These are phyloP conservation scores for Scytalopus superciliaris DNA, from an alignment of 2,113 vertebrate genomes.

Conservation along the genomic window DNA sequence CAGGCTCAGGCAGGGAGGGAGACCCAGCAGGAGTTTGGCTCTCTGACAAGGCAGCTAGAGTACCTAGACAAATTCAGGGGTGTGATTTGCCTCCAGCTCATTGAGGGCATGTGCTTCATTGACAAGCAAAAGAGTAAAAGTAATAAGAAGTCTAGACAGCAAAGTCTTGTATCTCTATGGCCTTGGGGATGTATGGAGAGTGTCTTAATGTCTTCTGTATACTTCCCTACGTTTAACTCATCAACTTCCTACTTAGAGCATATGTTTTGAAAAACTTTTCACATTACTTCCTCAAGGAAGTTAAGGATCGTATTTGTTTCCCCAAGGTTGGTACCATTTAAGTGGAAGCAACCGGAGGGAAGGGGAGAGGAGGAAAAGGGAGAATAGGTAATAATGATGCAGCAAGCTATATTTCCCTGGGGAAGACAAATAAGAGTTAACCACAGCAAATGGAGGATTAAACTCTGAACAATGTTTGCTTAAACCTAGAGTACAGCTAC, in stretches of 20 bases:
- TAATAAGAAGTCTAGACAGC: neutral
- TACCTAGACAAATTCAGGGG: neutral
- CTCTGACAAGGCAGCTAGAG: neutral
- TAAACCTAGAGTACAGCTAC: neutral
- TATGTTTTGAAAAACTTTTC: neutral
- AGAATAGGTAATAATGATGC: neutral
- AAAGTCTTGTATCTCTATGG: neutral
- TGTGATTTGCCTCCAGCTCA: neutral
- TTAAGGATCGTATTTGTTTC: neutral
- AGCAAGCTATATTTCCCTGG: neutral
- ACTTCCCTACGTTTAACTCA: neutral
- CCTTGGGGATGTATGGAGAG: neutral
- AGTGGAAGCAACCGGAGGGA: neutral
- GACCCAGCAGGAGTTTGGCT: accelerated
- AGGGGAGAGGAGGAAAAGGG: neutral
- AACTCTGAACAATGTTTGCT: conserved; percentile 8
- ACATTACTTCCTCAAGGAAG: neutral
- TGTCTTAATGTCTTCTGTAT: neutral
- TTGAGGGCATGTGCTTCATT: accelerated
- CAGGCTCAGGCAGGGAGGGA: neutral
- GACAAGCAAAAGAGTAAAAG: neutral
- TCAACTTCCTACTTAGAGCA: neutral
- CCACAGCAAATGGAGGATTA: conserved; percentile 16
- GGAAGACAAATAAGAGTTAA: conserved; percentile 2
- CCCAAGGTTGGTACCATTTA: neutral